phyloP scores from a whole-genome alignment of 1,140 invertebrate genomes.

The Gonioctena quinquepunctata region DNA sequence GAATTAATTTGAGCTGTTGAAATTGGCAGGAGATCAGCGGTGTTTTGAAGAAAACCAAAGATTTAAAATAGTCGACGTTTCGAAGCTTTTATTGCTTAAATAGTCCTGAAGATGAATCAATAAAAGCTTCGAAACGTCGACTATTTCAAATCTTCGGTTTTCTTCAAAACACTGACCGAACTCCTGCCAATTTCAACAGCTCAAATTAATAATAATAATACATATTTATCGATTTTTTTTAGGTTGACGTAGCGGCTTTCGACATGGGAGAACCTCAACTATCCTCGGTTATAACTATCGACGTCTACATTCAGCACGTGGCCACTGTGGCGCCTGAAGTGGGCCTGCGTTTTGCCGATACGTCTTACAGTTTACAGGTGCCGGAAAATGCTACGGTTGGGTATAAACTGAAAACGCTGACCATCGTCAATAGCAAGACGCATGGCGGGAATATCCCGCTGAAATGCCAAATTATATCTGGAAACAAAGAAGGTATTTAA shows the following conservation, averaged over 20 bases:
- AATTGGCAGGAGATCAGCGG: too few species aligned
- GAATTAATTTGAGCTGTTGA: too few species aligned
- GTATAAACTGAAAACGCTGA: slow-evolving; percentile 71
- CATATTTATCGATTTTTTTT: neutral
- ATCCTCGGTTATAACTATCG: slow-evolving; percentile 77
- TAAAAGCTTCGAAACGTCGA: too few species aligned
- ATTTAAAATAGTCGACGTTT: too few species aligned
- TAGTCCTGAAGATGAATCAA: too few species aligned
- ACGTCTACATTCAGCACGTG: slow-evolving; percentile 82
- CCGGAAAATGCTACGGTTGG: slow-evolving; percentile 74
- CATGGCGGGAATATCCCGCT: slow-evolving; percentile 70
- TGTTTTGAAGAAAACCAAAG: too few species aligned
- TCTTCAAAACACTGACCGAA: too few species aligned
- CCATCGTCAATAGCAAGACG: slow-evolving; percentile 72
- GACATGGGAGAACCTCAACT: slow-evolving; percentile 85
- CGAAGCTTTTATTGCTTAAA: too few species aligned
- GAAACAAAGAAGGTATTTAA: slow-evolving; percentile 64
- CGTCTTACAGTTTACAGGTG: slow-evolving; percentile 78
- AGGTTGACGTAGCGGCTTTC: slow-evolving; percentile 84
- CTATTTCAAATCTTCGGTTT: too few species aligned
- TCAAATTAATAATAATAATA: too few species aligned
- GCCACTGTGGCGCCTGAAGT: slow-evolving; percentile 67
- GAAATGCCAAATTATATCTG: slow-evolving; percentile 72
- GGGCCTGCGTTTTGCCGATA: slow-evolving; percentile 81
- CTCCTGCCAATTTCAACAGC: too few species aligned